phyloP scores from a whole-genome alignment of 2,888 invertebrate species.

The Zootermopsis nevadensis region DNA sequence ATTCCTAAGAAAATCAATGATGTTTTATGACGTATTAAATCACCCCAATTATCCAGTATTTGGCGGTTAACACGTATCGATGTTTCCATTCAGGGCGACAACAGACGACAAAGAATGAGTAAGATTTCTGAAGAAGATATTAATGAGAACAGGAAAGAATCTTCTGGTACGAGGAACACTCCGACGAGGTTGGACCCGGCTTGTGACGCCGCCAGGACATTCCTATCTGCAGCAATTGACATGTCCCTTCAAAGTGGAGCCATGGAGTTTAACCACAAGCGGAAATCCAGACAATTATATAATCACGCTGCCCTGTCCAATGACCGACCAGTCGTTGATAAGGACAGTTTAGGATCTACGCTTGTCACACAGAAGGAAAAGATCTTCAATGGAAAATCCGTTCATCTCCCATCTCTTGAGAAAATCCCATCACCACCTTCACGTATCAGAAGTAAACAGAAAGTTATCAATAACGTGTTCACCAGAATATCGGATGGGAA shows the following conservation, averaged over 20 bases:
- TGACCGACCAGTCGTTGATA: not conserved
- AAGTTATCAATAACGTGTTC: no score
- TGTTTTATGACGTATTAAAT: no score
- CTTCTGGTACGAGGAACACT: not conserved
- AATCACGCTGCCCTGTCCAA: no score
- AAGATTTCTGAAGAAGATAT: not conserved
- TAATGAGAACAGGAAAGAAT: not conserved
- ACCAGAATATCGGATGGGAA: no score
- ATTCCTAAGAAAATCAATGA: no score
- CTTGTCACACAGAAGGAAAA: no score
- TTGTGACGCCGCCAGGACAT: not conserved
- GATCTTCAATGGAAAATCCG: not conserved
- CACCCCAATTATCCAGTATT: no score
- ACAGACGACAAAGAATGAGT: not conserved
- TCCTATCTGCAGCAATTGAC: slow-evolving; percentile 6
- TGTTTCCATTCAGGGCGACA: not conserved
- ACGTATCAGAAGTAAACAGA: not conserved
- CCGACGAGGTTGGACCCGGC: not conserved
- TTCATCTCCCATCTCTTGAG: not conserved
- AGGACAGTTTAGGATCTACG: not conserved
- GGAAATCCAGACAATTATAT: not conserved
- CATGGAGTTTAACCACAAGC: not conserved
- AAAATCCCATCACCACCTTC: not conserved
- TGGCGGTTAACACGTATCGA: not conserved
- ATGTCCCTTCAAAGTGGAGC: not conserved